Evolutionary conservation across 2,113 vertebrate genomes (phyloP), one percentile per base, ranked within the genome.

Genomic region (Pelecanus crispus): DNA sequence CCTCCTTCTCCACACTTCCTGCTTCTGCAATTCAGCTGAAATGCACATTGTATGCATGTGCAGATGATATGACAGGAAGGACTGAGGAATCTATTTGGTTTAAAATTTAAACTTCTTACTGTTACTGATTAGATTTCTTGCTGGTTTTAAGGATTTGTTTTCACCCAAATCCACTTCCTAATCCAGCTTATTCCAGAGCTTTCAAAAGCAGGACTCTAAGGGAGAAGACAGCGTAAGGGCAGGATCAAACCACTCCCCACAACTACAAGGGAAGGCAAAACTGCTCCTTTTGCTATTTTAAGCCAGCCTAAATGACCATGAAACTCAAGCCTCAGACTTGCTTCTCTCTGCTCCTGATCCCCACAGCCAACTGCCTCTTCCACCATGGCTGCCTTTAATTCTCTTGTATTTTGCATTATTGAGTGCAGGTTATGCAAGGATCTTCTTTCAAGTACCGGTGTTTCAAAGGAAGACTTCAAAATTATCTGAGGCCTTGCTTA

Each of bases 401-500:
- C 56, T 81, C 36, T 63, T 53, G n/a, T 59, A 66, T 50, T 88
- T 49, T n/a, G 9, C 62, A 72, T 75, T 81, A 88, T 50, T 53
- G 56, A 55, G 7, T 32, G 25, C 45, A 88, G 6, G 47, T 84
- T 63, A 81, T 42, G 49, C 8, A 21, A 87, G 10, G 44, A 71
- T 84, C 67, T 94, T 79, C 47, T 85, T 81, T 79, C 52, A 62
- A 44, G n/a, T 45, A 38, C 36, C 63, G 36, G 8, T 17, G 59
- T 91, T 92, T 92, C 61, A 87, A 94, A 94, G 62, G 38, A 42
- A 47, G n/a, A 63, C 36, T 80, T 84, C 20, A 84, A n/a, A 92
- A 84, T 63, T 71, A 63, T 50, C 34, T 59, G 26, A 94, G 59
- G 52, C 18, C 55, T 89, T 73, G 14, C 65, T 70, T 84, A 63